Conservation (phyloP, 2,888 invertebrate species). For the Tetropium fuscum region DNA sequence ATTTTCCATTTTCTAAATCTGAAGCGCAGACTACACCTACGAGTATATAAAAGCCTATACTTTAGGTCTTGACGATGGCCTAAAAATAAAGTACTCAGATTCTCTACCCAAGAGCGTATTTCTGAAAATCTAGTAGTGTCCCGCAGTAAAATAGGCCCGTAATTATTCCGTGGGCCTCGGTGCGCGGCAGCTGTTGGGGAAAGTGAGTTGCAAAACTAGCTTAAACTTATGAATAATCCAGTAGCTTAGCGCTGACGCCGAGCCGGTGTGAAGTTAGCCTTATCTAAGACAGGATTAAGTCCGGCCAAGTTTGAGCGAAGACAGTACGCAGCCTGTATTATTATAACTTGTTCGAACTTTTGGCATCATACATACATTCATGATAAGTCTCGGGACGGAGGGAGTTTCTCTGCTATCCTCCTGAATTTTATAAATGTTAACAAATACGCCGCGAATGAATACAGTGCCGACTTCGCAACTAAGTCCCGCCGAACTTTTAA, state of each 20-base stretch:
- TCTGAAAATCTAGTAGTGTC: too few species aligned
- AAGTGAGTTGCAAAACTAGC: conserved; percentile 63
- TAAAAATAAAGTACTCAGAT: too few species aligned
- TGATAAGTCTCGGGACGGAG: conserved; percentile 55
- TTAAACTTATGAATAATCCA: conserved; percentile 65
- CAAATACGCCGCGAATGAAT: conserved; percentile 50
- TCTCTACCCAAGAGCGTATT: too few species aligned
- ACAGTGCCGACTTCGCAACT: conserved; percentile 40
- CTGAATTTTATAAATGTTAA: conserved; percentile 54
- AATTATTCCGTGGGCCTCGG: not conserved
- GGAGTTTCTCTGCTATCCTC: conserved; percentile 42
- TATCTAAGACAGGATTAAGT: conserved; percentile 64
- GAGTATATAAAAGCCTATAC: too few species aligned
- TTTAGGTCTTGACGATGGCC: too few species aligned
- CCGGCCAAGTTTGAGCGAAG: conserved; percentile 56
- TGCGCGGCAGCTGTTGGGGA: conserved; percentile 52
- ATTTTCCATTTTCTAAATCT: too few species aligned
- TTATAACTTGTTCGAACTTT: conserved; percentile 61
- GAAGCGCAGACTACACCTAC: too few species aligned
- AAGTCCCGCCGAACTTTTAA: conserved; percentile 38
- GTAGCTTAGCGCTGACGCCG: conserved; percentile 62
- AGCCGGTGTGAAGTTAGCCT: conserved; percentile 63
- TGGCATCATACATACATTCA: conserved; percentile 63
- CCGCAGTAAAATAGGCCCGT: not conserved
- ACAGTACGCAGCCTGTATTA: conserved; percentile 56